Evolutionary conservation across 2,797 vertebrate genomes (phyloP), one percentile per base, ranked within the genome.

Genomic region (Enteromius anoplus): DNA sequence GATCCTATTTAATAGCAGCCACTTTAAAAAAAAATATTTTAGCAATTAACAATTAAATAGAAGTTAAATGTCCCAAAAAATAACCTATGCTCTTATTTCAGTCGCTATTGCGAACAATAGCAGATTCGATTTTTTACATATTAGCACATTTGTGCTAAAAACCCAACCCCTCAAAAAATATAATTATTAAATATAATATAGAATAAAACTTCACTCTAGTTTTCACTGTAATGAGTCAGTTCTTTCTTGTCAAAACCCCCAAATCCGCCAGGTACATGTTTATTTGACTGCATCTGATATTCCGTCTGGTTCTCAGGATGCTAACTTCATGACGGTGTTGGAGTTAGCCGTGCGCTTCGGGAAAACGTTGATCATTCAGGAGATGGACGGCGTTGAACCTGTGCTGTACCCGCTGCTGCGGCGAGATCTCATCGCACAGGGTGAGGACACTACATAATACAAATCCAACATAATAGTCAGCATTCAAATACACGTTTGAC

Each of bases 331-430:
- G 88, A 99, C 96, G 2, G 91, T 94, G 62, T 91, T 99, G 88
- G 98, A 99, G 88, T 90, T 99, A 82, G 96, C 97, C 2, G 98
- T 99, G 80, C 95, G 98, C 89, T 99, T 99, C 92, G 97, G 98
- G 64, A 99, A 99, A 92, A 99, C 97, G 0, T 95, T 99, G 78
- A 96, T 99, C 88, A 96, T 99, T 88, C 97, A 98, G 91, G 98
- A 99, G 92, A 94, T 97, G 95, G 97, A 99, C 89, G 95, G 96
- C 80, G 95, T 99, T 84, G 97, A 99, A 90, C 96, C 98, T 60
- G 97, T 97, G 21, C 96, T 99, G 85, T 99, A 98, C 86, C 97
- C 98, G 0, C 89, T 99, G 78, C 89, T 99, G 89, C 96, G 98
- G 89, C 95, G 92, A 88, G 98, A 99, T 90, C 95, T 99, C 68